phyloP scores from a whole-genome alignment of 2,888 invertebrate genomes.

The Agonopterix arenella region DNA sequence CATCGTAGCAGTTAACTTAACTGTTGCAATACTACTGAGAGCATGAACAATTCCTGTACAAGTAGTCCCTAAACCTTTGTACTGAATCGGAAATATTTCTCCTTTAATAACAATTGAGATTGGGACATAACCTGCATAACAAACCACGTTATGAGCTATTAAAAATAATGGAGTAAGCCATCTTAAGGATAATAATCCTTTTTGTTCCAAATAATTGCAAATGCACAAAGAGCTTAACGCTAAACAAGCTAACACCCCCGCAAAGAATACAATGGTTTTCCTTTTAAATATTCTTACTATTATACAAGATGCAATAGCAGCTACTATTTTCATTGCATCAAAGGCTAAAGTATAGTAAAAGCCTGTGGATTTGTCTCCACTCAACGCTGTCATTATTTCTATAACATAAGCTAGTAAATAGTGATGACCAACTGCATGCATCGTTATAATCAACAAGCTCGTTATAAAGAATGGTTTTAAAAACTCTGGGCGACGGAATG shows the following conservation, averaged over 20 bases:
- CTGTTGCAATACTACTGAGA: neutral
- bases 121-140: neutral
- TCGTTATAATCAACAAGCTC: neutral
- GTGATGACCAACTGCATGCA: neutral
- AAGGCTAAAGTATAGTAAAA: neutral
- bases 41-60: neutral
- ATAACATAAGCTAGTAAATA: neutral
- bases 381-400: neutral
- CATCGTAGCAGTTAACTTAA: slow-evolving; percentile 1
- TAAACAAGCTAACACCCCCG: neutral
- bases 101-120: neutral
- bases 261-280: neutral
- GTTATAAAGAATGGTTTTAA: neutral
- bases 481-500: neutral
- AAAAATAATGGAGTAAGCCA: no score
- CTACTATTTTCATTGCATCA: neutral
- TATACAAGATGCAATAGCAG: neutral
- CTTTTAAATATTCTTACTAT: neutral
- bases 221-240: neutral
- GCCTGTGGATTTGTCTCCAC: neutral
- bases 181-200: no score
- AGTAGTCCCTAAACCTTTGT: neutral
- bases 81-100: slow-evolving; percentile 1
- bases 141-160: no score
- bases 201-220: no score